Evolutionary conservation across 2,797 vertebrate genomes (phyloP).

Genomic region (Cuculus canorus): DNA sequence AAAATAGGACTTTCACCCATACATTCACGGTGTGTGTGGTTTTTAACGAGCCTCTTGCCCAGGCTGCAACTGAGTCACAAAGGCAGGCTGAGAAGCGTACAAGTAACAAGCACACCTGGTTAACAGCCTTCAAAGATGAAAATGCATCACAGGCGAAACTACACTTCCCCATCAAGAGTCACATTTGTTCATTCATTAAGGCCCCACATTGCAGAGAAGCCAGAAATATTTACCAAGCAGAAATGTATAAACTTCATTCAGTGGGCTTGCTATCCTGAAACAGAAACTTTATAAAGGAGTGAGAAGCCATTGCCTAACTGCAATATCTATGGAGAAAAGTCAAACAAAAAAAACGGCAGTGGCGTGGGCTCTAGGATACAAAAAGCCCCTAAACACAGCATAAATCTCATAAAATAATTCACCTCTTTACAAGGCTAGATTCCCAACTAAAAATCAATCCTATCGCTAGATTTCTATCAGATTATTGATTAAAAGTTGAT

Average conservation of each 20-base stretch:
- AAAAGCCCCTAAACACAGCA: neutral
- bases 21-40: neutral
- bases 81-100: neutral
- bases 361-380: neutral
- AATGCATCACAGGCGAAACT: slow-evolving; percentile 21
- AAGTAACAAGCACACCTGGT: slow-evolving; percentile 29
- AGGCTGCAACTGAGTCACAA: neutral
- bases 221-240: slow-evolving; percentile 56
- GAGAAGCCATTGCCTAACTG: neutral
- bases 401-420: neutral
- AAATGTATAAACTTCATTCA: slow-evolving; percentile 28
- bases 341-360: neutral
- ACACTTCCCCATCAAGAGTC: slow-evolving; percentile 29
- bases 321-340: neutral
- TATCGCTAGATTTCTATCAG: neutral
- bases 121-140: slow-evolving; percentile 7
- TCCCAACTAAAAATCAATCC: neutral
- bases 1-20: slow-evolving; percentile 31
- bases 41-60: neutral
- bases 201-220: neutral
- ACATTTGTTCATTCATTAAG: slow-evolving; percentile 52
- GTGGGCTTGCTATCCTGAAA: slow-evolving; percentile 9
- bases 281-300: slow-evolving; percentile 15
- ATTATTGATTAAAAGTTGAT: neutral
- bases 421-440: neutral